Percentiles rank a stretch among this genome's conserved stretches.
Evolutionary conservation across 2,113 vertebrate species (phyloP).

Genomic region (Gambusia holbrooki): DNA sequence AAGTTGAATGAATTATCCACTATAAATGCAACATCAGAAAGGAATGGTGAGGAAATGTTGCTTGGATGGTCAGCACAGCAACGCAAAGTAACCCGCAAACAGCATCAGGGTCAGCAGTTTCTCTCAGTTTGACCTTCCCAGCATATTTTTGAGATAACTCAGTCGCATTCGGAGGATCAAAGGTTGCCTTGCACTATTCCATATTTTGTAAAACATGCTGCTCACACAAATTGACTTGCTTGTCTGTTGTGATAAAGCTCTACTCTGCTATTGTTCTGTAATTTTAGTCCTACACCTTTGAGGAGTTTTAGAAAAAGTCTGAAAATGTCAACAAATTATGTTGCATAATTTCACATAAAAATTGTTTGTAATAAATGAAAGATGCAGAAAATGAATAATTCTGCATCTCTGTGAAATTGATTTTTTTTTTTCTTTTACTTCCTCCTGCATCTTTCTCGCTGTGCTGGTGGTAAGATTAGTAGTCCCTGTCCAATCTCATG

Average conservation of each 20-base stretch:
- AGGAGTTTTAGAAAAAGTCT: too few relatives aligned
- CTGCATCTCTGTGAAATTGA: too few relatives aligned
- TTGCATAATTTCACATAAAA: too few relatives aligned
- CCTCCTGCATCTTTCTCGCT: not conserved
- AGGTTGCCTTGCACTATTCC: not conserved
- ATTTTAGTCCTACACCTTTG: too few relatives aligned
- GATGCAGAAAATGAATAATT: too few relatives aligned
- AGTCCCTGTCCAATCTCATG: not conserved
- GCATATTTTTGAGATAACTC: not conserved
- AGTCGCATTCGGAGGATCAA: not conserved
- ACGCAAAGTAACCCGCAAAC: not conserved
- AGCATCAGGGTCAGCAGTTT: not conserved
- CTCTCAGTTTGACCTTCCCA: too few relatives aligned
- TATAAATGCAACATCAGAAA: not conserved
- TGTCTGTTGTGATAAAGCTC: too few relatives aligned
- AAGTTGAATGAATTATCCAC: not conserved
- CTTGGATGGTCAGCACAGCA: not conserved
- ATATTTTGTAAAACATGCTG: not conserved
- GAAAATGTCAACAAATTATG: too few relatives aligned
- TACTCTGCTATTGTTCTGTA: too few relatives aligned
- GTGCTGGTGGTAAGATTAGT: not conserved
- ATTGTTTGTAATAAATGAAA: too few relatives aligned
- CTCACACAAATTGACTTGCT: too few relatives aligned
- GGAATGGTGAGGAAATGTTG: not conserved
- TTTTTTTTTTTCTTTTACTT: not conserved